Percentiles rank a stretch among this genome's conserved stretches.
Conservation (phyloP, 2,888 invertebrate genomes). For the Drosophila diplacantha region DNA sequence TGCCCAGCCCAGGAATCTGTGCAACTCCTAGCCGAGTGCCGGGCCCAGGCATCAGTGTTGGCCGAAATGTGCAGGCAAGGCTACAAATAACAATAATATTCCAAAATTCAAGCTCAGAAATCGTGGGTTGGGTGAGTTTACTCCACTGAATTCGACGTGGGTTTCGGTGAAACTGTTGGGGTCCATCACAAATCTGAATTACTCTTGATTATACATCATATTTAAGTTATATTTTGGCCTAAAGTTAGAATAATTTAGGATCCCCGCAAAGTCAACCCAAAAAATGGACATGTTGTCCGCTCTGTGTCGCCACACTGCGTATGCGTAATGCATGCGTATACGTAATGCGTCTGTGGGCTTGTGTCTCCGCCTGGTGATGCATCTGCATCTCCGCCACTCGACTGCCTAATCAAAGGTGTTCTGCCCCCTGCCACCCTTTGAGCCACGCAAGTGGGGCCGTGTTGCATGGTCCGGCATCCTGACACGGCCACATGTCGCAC, state of each 20-base stretch:
- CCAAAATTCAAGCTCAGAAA: too few species aligned
- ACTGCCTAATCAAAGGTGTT: conserved; percentile 17
- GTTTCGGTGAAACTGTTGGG: too few species aligned
- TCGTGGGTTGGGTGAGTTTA: too few species aligned
- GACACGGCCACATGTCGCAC: conserved; percentile 44
- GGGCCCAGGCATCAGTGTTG: background rate
- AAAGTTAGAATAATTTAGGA: too few species aligned
- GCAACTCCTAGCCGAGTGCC: conserved; percentile 12
- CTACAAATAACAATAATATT: background rate
- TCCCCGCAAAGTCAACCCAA: fast-evolving
- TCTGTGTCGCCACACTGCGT: background rate
- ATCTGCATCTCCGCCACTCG: background rate
- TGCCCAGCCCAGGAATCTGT: conserved; percentile 8
- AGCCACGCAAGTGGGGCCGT: background rate
- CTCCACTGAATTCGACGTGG: too few species aligned
- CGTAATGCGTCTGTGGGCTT: conserved; percentile 2
- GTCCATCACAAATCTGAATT: background rate
- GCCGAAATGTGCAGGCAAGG: background rate
- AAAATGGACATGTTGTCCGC: background rate
- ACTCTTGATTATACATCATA: background rate
- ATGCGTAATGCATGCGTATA: background rate
- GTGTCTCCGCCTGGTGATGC: background rate
- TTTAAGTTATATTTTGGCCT: background rate
- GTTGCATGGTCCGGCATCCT: conserved; percentile 1
- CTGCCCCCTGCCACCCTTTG: background rate